Percentiles rank a stretch among this genome's conserved stretches.
Conservation (phyloP, 2,888 invertebrate species). For the Uloborus plumipes region DNA sequence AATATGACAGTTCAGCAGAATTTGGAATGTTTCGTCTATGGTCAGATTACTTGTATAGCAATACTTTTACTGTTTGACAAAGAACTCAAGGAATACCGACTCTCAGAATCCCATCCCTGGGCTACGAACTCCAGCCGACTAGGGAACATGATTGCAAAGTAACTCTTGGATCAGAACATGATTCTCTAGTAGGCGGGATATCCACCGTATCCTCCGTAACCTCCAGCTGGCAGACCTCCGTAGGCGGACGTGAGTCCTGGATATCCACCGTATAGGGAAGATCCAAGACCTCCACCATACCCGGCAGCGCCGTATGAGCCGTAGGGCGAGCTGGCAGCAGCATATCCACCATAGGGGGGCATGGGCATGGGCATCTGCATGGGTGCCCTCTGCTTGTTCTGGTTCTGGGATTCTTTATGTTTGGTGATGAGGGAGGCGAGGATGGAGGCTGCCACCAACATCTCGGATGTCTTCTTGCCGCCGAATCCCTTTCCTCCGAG, state of each 20-base stretch:
- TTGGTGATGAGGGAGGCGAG: conserved; percentile 55
- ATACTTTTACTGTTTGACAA: too few species aligned
- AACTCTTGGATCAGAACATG: conserved; percentile 22
- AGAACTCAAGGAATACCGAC: too few species aligned
- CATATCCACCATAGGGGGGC: conserved; percentile 57
- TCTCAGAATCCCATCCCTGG: conserved; percentile 2
- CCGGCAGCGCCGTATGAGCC: conserved; percentile 36
- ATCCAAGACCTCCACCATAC: conserved; percentile 54
- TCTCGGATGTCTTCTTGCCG: conserved; percentile 54
- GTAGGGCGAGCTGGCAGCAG: conserved; percentile 52
- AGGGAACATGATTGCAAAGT: conserved; percentile 43
- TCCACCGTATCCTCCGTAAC: conserved; percentile 30
- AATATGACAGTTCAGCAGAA: too few species aligned
- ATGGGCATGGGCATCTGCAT: conserved; percentile 58
- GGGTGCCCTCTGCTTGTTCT: conserved; percentile 46
- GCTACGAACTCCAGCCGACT: conserved; percentile 30
- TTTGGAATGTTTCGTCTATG: too few species aligned
- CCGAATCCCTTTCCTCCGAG: conserved; percentile 56
- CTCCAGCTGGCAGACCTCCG: conserved; percentile 24
- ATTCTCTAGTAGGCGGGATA: conserved; percentile 43
- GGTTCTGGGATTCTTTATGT: conserved; percentile 55
- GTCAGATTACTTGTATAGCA: too few species aligned
- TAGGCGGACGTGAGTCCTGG: conserved; percentile 46
- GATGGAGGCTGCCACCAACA: conserved; percentile 54
- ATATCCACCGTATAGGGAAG: conserved; percentile 56